Percentiles rank a stretch among this genome's conserved stretches.
phyloP scores from a whole-genome alignment of 2,888 invertebrate species.

The Drosophila siamana region DNA sequence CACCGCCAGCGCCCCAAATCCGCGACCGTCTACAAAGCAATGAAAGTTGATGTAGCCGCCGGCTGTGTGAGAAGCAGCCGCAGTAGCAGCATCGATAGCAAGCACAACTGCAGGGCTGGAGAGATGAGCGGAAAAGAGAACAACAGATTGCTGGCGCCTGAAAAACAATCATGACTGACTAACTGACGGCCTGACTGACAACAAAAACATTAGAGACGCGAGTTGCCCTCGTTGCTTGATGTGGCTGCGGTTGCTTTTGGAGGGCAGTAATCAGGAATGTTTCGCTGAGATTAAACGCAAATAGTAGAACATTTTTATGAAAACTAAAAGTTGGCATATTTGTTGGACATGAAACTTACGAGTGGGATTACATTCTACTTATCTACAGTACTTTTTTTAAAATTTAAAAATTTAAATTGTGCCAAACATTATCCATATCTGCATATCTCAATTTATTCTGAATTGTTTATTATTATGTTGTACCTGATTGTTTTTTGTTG shows the following conservation, averaged over 20 bases:
- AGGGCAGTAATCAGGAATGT: background rate
- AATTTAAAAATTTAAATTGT: background rate
- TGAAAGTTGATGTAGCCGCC: conserved; percentile 40
- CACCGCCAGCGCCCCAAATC: conserved; percentile 54
- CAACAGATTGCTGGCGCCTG: conserved; percentile 32
- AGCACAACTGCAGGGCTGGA: background rate
- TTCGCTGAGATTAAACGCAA: background rate
- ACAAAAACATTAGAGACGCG: conserved; percentile 15
- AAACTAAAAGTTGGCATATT: background rate
- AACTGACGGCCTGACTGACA: conserved; percentile 20
- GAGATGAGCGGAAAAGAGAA: background rate
- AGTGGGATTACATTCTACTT: no score
- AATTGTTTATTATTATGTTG: background rate
- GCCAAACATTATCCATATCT: background rate
- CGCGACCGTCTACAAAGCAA: conserved; percentile 35
- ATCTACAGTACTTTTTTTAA: background rate
- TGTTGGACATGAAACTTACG: background rate
- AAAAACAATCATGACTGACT: conserved; percentile 39
- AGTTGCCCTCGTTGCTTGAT: conserved; percentile 6
- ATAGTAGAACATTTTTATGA: background rate
- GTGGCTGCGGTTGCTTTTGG: background rate
- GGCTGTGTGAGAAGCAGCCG: conserved; percentile 20
- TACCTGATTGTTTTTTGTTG: background rate
- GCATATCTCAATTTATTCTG: background rate
- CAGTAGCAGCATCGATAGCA: background rate